A percentile compares a stretch with the other conserved stretches of the same genome.
These are phyloP conservation scores for Clupea harengus DNA, from an alignment of 2,113 vertebrate species.

Conservation along the genomic window DNA sequence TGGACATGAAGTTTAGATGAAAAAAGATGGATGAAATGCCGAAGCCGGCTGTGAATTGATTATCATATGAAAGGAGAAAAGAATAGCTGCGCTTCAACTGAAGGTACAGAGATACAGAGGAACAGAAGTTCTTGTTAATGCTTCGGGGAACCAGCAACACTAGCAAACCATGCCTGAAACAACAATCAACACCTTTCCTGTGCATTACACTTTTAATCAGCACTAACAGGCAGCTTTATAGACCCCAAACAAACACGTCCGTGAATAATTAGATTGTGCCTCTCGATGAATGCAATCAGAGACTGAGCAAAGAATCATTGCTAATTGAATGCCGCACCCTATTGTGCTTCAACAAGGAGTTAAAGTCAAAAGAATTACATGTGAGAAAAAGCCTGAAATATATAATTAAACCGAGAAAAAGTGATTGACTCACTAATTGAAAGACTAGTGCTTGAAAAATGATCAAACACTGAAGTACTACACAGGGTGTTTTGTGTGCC, in stretches of 20 bases:
- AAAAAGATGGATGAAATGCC: neutral
- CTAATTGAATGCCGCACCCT: neutral
- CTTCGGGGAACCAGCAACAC: neutral
- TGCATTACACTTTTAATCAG: neutral
- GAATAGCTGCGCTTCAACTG: neutral
- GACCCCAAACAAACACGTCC: conserved; percentile 2
- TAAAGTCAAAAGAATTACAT: neutral
- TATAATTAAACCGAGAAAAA: neutral
- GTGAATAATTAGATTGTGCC: neutral
- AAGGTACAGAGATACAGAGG: neutral
- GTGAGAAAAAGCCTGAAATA: neutral
- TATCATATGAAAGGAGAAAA: neutral
- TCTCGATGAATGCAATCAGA: neutral
- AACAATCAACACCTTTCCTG: neutral
- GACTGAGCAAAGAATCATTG: neutral
- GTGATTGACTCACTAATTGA: neutral
- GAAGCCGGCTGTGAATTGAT: neutral
- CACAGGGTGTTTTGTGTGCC: neutral
- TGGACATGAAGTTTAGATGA: neutral
- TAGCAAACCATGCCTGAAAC: neutral
- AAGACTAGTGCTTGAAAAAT: neutral
- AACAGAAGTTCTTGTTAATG: neutral
- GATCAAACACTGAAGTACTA: neutral
- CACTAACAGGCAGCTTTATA: neutral
- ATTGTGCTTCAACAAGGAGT: neutral